Evolutionary conservation across 2,113 vertebrate species (phyloP).

Genomic region (Dasypus novemcinctus): DNA sequence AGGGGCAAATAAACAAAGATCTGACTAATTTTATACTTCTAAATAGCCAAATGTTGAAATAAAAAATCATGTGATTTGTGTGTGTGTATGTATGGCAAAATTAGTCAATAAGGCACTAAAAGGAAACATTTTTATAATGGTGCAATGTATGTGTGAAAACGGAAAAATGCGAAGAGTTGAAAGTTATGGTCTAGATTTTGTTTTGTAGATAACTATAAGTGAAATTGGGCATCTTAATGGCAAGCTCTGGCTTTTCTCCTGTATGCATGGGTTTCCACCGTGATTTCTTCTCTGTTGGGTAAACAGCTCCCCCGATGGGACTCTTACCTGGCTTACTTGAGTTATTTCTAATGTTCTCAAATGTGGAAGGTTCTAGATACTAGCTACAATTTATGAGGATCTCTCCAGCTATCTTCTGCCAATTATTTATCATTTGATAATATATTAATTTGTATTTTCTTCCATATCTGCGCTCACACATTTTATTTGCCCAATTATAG

Average conservation of each 20-base stretch:
- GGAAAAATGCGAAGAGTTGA: not conserved
- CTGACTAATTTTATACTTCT: not conserved
- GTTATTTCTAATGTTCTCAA: not conserved
- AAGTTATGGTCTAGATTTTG: not conserved
- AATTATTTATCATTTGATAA: not conserved
- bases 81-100: not conserved
- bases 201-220: not conserved
- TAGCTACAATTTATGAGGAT: not conserved
- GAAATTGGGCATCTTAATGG: not conserved
- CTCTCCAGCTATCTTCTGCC: not conserved
- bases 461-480: fast-evolving
- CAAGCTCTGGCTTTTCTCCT: not conserved
- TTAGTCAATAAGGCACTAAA: not conserved
- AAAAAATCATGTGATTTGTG: not conserved
- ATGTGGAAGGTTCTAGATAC: not conserved
- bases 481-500: not conserved
- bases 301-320: too few species aligned
- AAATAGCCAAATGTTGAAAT: not conserved
- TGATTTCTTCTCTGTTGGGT: not conserved
- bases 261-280: not conserved
- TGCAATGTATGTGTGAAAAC: not conserved
- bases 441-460: not conserved
- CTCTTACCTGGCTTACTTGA: fast-evolving
- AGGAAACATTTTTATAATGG: not conserved
- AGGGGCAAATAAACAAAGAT: not conserved